These are phyloP conservation scores for Leptinotarsa undecemlineata DNA, from an alignment of 1,140 invertebrate species.

Conservation along the genomic window DNA sequence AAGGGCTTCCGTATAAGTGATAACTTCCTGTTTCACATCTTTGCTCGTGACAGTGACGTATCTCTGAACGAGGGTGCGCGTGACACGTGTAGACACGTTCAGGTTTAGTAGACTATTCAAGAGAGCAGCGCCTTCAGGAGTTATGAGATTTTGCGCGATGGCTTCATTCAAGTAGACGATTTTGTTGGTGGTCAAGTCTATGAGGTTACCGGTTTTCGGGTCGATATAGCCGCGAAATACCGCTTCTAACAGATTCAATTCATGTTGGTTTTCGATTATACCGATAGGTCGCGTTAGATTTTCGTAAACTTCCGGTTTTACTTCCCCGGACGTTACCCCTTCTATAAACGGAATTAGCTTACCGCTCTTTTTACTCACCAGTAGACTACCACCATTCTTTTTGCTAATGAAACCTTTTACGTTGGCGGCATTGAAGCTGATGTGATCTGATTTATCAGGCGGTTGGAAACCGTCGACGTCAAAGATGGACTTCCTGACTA, in stretches of 20 bases:
- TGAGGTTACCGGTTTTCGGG: conserved; percentile 81
- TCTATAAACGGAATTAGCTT: conserved; percentile 74
- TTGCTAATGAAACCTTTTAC: conserved; percentile 77
- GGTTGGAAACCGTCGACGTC: conserved; percentile 91
- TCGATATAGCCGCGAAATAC: conserved; percentile 82
- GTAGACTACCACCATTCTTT: conserved; percentile 70
- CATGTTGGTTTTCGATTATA: conserved; percentile 72
- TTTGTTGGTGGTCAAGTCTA: conserved; percentile 76
- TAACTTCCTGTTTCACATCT: conserved; percentile 63
- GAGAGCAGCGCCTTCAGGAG: conserved; percentile 81
- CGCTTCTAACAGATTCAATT: conserved; percentile 83
- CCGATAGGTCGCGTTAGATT: conserved; percentile 83
- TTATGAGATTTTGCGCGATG: conserved; percentile 81
- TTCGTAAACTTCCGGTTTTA: conserved; percentile 78
- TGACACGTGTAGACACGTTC: conserved; percentile 81
- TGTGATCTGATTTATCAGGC: conserved; percentile 75
- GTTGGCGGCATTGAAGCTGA: conserved; percentile 86
- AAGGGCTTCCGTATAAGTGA: conserved; percentile 78
- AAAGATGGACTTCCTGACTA: conserved; percentile 86
- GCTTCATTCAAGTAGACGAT: conserved; percentile 83
- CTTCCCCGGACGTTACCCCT: conserved; percentile 67
- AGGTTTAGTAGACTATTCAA: conserved; percentile 83
- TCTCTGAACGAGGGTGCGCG: conserved; percentile 79
- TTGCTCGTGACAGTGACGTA: conserved; percentile 74
- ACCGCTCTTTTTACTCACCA: conserved; percentile 74